Evolutionary conservation across 2,113 vertebrate genomes (phyloP), one percentile per base, ranked within the genome.

Genomic region (Zootoca vivipara): DNA sequence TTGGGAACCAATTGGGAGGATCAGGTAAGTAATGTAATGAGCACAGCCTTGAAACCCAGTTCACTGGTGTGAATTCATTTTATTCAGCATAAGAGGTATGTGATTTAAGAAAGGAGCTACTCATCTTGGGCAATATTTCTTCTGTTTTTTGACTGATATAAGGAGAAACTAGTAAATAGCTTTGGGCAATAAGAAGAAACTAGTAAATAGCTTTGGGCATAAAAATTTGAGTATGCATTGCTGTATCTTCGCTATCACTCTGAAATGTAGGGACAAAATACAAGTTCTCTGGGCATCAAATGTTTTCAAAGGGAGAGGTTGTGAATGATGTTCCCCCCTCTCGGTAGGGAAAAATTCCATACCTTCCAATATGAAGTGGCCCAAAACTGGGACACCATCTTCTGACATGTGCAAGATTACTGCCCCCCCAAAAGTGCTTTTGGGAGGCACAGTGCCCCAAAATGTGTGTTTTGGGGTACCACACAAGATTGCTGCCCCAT

Each of bases 61-160:
- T 64, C 28, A 82, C 86, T 26, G 28, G 28, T 58, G 9, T 73
- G 70, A 73, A 87, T 73, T 81, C 56, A 81, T 81, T 82, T 87
- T 81, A 52, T 81, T 6, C 16, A 15, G 33, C 28, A 87, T 87
- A 58, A 87, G 38, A 74, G 22, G 18, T 46, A 33, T 24, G 46
- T 86, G 85, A 82, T 74, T 64, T 80, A 87, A 80, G 16, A 33
- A 70, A 12, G 8, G 7, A 81, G 58, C n/a, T 38, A 38, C 52
- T 87, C 85, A 72, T 81, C 56, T 42, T 82, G 24, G 35, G 78
- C 52, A 73, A 87, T 87, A 58, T 82, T 81, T 82, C 73, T 42
- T 56, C 65, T n/a, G 38, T 81, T 62, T 30, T 78, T 52, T 78
- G 10, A 81, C 28, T n/a, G 46, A 5, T 24, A n/a, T 81, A 70